Evolutionary conservation across 2,888 invertebrate species (phyloP).

Genomic region (Kryphioiulus occultus): DNA sequence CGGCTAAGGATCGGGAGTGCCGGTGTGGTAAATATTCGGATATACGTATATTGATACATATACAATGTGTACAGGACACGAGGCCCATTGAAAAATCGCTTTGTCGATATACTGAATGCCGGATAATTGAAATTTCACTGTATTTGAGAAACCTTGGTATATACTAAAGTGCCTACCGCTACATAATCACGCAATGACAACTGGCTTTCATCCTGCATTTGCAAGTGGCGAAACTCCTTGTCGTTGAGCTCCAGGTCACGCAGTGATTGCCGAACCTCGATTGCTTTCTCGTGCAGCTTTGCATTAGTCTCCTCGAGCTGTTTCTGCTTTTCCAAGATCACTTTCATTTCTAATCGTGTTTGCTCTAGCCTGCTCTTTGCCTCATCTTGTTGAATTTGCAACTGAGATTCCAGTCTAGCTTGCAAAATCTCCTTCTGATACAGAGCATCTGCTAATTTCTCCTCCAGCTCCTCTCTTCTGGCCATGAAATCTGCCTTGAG

Average conservation of each 20-base stretch:
- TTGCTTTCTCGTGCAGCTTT: constrained; percentile 60
- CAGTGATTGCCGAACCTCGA: constrained; percentile 60
- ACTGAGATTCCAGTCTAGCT: constrained; percentile 60
- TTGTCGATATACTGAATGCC: too few relatives aligned
- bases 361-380: constrained; percentile 59
- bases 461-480: constrained; percentile 62
- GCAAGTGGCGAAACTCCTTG: constrained; percentile 60
- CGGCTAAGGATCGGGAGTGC: too few relatives aligned
- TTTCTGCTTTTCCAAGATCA: constrained; percentile 60
- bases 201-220: constrained; percentile 58
- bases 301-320: constrained; percentile 62
- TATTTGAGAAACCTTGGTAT: too few relatives aligned
- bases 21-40: too few relatives aligned
- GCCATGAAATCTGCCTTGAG: constrained; percentile 61
- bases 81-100: too few relatives aligned
- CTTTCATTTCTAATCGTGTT: constrained; percentile 59
- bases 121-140: too few relatives aligned
- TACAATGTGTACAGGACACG: too few relatives aligned
- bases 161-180: constrained; percentile 57
- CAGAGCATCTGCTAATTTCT: constrained; percentile 61
- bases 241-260: constrained; percentile 60
- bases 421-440: constrained; percentile 62
- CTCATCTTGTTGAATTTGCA: constrained; percentile 61
- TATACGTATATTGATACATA: too few relatives aligned
- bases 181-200: constrained; percentile 61